These are phyloP conservation scores for Neoaliturus tenellus DNA, from an alignment of 2,888 invertebrate genomes.

Conservation along the genomic window DNA sequence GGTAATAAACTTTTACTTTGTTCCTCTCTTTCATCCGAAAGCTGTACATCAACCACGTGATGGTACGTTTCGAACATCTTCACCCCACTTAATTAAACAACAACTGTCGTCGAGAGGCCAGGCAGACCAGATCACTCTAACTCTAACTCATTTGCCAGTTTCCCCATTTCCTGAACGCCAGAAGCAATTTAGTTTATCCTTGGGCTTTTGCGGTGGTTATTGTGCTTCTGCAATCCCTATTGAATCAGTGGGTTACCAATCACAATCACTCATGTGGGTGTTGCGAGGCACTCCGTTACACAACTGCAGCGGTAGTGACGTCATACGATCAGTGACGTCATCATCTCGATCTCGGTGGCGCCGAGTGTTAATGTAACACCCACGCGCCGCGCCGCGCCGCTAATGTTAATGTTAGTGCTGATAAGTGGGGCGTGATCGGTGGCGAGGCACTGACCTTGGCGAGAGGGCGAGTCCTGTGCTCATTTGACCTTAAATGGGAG, in stretches of 20 bases:
- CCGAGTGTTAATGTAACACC: background rate
- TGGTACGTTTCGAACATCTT: too few species aligned
- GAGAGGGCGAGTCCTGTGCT: background rate
- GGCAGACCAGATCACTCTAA: too few species aligned
- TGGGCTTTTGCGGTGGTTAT: background rate
- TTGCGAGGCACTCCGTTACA: background rate
- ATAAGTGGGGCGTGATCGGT: background rate
- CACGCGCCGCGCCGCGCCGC: background rate
- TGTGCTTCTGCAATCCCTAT: background rate
- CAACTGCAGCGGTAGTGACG: background rate
- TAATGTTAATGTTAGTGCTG: constrained; percentile 2
- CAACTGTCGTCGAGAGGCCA: too few species aligned
- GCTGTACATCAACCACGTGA: too few species aligned
- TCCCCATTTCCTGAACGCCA: background rate
- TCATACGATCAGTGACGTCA: too few species aligned
- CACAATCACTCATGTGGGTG: background rate
- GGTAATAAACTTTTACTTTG: too few species aligned
- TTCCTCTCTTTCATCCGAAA: too few species aligned
- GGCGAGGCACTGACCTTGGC: background rate
- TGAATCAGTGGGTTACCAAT: background rate
- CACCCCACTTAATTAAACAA: too few species aligned
- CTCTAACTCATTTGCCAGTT: background rate
- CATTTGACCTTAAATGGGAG: background rate
- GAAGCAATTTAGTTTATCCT: background rate
- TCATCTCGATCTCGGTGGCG: too few species aligned